Conservation (phyloP, 2,797 vertebrate species). For the Macrochelys suwanniensis region DNA sequence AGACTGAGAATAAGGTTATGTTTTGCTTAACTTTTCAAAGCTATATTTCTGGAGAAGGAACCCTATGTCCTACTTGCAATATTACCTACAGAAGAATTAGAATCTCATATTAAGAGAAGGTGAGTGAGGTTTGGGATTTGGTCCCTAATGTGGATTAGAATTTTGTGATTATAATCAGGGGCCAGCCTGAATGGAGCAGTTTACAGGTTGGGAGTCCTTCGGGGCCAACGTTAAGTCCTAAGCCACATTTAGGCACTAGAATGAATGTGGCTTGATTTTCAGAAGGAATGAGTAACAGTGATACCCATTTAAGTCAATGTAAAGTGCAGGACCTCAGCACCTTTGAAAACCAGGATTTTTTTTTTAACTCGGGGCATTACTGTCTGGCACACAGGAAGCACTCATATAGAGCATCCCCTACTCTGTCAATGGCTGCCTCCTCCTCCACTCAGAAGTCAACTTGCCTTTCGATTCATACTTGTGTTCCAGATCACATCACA, state of each 20-base stretch:
- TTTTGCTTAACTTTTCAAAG: not conserved
- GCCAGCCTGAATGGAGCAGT: not conserved
- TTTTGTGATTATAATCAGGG: not conserved
- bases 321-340: not conserved
- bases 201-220: not conserved
- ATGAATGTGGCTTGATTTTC: not conserved
- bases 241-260: not conserved
- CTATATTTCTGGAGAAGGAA: not conserved
- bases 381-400: not conserved
- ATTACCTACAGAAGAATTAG: not conserved
- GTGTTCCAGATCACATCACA: not conserved
- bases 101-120: not conserved
- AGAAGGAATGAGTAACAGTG: not conserved
- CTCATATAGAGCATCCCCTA: rapidly evolving
- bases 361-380: not conserved
- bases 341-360: not conserved
- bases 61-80: not conserved
- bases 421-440: not conserved
- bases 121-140: not conserved
- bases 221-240: not conserved
- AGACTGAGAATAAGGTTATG: not conserved
- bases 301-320: not conserved
- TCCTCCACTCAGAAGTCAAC: not conserved
- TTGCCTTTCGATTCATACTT: not conserved
- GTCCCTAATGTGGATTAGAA: not conserved